These are phyloP conservation scores for Potorous gilbertii DNA, from an alignment of 2,797 vertebrate genomes.

Conservation along the genomic window DNA sequence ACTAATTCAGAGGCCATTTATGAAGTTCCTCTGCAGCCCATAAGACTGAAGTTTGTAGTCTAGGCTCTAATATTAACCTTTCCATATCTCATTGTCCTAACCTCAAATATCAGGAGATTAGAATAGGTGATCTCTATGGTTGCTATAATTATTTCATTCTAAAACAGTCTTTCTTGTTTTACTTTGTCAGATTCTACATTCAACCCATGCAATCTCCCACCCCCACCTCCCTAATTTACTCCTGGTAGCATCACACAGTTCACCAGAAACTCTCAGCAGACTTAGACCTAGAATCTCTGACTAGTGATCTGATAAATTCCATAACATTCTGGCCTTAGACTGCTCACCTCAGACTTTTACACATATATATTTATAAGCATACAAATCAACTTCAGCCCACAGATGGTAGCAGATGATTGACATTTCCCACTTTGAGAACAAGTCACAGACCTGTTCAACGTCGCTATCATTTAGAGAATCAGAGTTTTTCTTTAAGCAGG, in stretches of 20 bases:
- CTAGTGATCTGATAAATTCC: background rate
- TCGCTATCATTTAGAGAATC: constrained; percentile 63
- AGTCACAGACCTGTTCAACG: constrained; percentile 54
- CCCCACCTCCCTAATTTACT: background rate
- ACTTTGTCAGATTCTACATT: background rate
- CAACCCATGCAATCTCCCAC: background rate
- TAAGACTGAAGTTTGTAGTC: background rate
- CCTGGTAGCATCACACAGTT: background rate
- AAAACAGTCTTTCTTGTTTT: background rate
- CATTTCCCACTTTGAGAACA: constrained; percentile 70
- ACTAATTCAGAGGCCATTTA: background rate
- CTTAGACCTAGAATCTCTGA: constrained; percentile 40
- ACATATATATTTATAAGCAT: constrained; percentile 54
- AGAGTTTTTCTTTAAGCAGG: constrained; percentile 64
- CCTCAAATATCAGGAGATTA: background rate
- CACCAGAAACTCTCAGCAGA: background rate
- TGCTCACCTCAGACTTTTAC: constrained; percentile 7
- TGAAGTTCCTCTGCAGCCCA: background rate
- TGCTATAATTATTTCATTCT: background rate
- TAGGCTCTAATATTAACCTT: background rate
- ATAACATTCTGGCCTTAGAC: constrained; percentile 31
- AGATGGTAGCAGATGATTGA: constrained; percentile 41
- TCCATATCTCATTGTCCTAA: background rate
- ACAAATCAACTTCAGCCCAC: constrained; percentile 58
- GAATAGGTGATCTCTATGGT: background rate